A percentile compares a stretch with the other conserved stretches of the same genome.
Conservation (phyloP, 2,113 vertebrate genomes). For the Urocitellus parryii region DNA sequence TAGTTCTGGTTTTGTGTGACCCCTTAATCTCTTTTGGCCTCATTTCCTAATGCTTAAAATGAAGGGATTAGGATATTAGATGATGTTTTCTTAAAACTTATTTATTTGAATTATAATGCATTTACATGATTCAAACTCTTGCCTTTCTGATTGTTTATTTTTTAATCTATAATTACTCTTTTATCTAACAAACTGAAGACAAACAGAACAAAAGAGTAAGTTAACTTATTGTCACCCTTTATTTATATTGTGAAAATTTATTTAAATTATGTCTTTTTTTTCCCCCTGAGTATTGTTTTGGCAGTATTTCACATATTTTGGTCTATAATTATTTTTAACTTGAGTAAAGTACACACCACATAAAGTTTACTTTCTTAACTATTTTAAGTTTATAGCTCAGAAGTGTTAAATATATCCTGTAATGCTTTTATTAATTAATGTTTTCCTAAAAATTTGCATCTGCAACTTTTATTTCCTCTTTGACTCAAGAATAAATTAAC, state of each 20-base stretch:
- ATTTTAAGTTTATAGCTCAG: neutral
- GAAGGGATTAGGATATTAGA: conserved; percentile 1
- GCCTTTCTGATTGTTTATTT: neutral
- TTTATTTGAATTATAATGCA: neutral
- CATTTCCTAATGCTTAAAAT: neutral
- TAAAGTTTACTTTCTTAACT: neutral
- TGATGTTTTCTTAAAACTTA: conserved; percentile 14
- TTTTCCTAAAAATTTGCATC: conserved; percentile 30
- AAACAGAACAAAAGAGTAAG: neutral
- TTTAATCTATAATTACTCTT: neutral
- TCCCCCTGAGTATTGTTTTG: neutral
- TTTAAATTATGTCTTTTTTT: conserved; percentile 5
- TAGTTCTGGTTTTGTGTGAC: conserved; percentile 22
- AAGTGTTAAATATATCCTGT: neutral
- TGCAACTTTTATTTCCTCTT: conserved; percentile 48
- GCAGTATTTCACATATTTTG: neutral
- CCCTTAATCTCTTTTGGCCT: neutral
- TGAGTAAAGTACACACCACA: neutral
- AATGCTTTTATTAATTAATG: neutral
- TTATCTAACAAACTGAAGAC: neutral
- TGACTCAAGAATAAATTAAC: conserved; percentile 33
- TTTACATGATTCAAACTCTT: neutral
- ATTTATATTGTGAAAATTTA: neutral
- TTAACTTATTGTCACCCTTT: neutral
- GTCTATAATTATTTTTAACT: neutral